Conservation (phyloP, 1,140 invertebrate species). For the Saccostrea echinata region DNA sequence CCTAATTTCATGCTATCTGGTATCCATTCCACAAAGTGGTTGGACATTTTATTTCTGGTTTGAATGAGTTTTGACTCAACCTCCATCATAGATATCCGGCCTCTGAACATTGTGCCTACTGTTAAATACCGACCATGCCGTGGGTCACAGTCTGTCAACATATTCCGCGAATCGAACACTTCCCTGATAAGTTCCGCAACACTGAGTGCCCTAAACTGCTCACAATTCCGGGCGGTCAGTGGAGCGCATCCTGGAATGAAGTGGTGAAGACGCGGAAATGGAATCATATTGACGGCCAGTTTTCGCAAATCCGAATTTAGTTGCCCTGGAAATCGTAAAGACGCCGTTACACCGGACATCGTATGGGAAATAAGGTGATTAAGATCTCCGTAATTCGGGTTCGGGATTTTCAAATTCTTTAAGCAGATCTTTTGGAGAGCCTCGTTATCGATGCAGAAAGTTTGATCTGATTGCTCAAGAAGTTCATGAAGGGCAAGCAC, state of each 20-base stretch:
- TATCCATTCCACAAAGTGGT: constrained; percentile 95
- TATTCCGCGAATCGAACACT: constrained; percentile 88
- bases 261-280: constrained; percentile 88
- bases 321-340: constrained; percentile 87
- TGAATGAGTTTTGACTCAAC: constrained; percentile 86
- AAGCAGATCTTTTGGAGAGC: constrained; percentile 87
- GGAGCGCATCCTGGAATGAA: constrained; percentile 91
- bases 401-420: constrained; percentile 87
- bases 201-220: constrained; percentile 82
- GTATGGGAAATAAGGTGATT: constrained; percentile 83
- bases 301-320: constrained; percentile 92
- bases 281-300: constrained; percentile 89
- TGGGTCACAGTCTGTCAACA: constrained; percentile 89
- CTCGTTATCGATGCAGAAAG: constrained; percentile 90
- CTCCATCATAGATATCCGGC: constrained; percentile 83
- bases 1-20: constrained; percentile 95
- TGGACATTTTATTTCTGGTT: constrained; percentile 93
- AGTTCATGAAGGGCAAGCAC: constrained; percentile 87
- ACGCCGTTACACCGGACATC: constrained; percentile 89
- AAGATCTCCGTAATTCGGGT: constrained; percentile 83
- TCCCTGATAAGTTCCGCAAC: constrained; percentile 86
- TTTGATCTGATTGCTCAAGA: constrained; percentile 88
- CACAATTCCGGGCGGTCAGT: constrained; percentile 82
- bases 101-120: constrained; percentile 94
- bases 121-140: constrained; percentile 85